Base-by-base conservation (phyloP, 2,888 invertebrate species). In the Conistra vaccinii region DNA sequence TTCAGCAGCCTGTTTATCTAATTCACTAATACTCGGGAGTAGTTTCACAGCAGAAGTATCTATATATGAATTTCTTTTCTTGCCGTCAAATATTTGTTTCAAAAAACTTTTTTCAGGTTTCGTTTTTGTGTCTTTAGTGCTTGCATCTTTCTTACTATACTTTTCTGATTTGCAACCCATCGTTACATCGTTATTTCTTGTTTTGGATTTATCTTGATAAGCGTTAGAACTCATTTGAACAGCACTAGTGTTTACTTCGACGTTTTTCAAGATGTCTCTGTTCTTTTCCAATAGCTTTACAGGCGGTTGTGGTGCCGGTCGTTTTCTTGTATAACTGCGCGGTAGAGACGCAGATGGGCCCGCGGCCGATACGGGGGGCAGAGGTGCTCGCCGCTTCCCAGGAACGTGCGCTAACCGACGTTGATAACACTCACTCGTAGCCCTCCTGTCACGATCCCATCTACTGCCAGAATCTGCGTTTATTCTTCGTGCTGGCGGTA, bases 1-100 rank as follows among this genome's bases (percentile, higher is more conserved):
- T 92, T 98, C 98, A 1, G 97, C 97, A 0, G 98, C 98, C 92
- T 98, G 98, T 85, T 97, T 97, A 91, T 98, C 98, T 80, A 98
- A 93, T 91, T 98, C 98, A 89, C 98, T 98, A 85, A 98, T 98
- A 90, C 97, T 98, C 0, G 98, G 97, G 67, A 98, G 93, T 96
- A 88, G 97, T 97, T 91, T 98, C 88, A 86, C 97, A 95, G 93
- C 86, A 39, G 92, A 79, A 32, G 92, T 91, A 78, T 95, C 95
- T 66, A 92, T 89, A 26, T 89, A 88, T 6, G 96, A 95, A 87
- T 93, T 93, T 87, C 94, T 93, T 87, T 96, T 94, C 89, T 94
- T 92, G 89, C 90, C 90, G 83, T 97, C 94, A 91, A 97, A 94
- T 88, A 96, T 90, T 84, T 96, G 97, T 88, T 97, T 96, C 35